Evolutionary conservation across 2,888 invertebrate species (phyloP), one percentile per base, ranked within the genome.

Genomic region (Brenthis daphne): DNA sequence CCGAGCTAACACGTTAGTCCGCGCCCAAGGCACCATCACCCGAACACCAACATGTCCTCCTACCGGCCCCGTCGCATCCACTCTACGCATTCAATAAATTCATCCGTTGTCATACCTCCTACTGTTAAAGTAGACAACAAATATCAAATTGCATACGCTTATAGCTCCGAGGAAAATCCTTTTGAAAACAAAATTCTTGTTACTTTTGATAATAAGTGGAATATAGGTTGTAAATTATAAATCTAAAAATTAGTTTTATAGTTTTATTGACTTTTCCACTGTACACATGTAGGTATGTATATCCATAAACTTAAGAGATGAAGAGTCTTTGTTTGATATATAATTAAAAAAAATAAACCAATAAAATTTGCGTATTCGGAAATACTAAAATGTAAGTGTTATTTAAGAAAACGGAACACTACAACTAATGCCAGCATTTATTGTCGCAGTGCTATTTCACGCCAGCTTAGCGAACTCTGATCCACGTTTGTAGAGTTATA

Each of bases 371-470:
- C 29, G 29, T 29, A 29, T 4, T 29, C 0, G 29, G 4, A 3
- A 29, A 29, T 37, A 0, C 6, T 33, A 33, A 33, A 37, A 60
- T 50, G 65, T 60, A 57, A 61, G 65, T 61, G 65, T 61, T 65
- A 69, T 61, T 63, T 54, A 60, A 70, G 56, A 50, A 57, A 57
- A 63, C 63, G 57, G 47, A 68, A 61, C 54, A 57, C 56, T 50
- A 43, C n/a, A 47, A 57, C 57, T 47, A 64, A 51, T 57, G 47
- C 43, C 54, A 57, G 12, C 55, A 65, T 57, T 70, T 82, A 86
- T 84, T 84, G 83, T 85, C 77, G 80, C 77, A 78, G 81, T 85
- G 69, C 88, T 87, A 89, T 90, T 91, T 89, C 90, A 90, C 85
- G 88, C 85, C 82, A 80, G 83, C 85, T 90, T 88, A 88, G 79